Evolutionary conservation across 2,888 invertebrate species (phyloP), one percentile per base, ranked within the genome.

Genomic region (Linyphia triangularis): DNA sequence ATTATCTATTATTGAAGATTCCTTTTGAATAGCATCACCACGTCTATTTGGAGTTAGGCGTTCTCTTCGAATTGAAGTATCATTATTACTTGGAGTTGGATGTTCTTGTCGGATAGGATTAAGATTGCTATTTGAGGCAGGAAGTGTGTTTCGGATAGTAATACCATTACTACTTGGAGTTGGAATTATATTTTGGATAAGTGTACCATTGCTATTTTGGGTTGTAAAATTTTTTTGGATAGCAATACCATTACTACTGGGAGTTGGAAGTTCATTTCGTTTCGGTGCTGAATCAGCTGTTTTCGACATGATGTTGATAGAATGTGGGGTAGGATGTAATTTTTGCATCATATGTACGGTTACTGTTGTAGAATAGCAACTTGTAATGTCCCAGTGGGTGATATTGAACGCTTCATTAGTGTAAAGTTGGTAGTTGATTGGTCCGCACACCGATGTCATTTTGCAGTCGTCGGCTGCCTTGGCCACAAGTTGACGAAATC

Each of bases 341-440:
- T 78, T 78, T 43, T 43, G 3, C 33, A 79, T 51, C n/a, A 85
- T 61, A 19, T 79, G 85, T 5, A 79, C 70, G 10, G 51, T 63
- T 5, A 85, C 65, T 26, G 51, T 79, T 0, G 85, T 79, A 72
- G 24, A n/a, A 13, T 5, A 85, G 37, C 78, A 79, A 13, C 63
- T 65, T 13, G 4, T 9, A 24, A 30, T 24, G n/a, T 65, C 72
- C 26, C 72, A 85, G 13, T 51, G 16, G 2, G 33, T 40, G 2
- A 30, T 13, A 10, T 61, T 59, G 7, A 78, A 24, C 13, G 37
- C 13, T 19, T 43, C 40, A 40, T 85, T 78, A 9, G 10, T 24
- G 63, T 72, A 85, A n/a, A 22, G 22, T 4, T 37, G 19, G n/a
- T 72, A 72, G 6, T 51, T n/a, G 1, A 72, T 26, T 30, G 78